Evolutionary conservation across 1,140 invertebrate species (phyloP), one percentile per base, ranked within the genome.

Genomic region (Drosophila littoralis): DNA sequence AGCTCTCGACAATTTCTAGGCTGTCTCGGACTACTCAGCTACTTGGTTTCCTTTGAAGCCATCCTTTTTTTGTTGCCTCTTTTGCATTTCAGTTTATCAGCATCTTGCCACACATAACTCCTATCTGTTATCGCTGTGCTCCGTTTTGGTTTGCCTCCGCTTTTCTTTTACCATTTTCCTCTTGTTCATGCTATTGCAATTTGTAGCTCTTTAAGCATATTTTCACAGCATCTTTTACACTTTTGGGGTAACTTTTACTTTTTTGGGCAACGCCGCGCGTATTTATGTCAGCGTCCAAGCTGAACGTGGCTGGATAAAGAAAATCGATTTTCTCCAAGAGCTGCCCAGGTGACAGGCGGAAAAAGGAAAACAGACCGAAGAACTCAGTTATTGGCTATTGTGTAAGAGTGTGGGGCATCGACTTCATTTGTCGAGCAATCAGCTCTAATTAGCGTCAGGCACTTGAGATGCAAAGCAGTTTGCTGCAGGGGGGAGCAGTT

Each of bases 351-450:
- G 55, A 43, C 36, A 64, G 38, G 22, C 40, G 22, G 48, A 46
- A 36, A 13, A 36, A 36, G 59, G 17, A 32, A 42, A 32, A 15
- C 12, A 17, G 38, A 33, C 28, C n/a, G 38, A 0, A 8, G 7
- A 36, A 12, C n/a, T 1, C 42, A 32, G 38, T 2, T 32, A 35
- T 42, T 43, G 22, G 12, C 10, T 22, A n/a, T 6, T 35, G n/a
- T 54, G 2, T 1, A 10, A 22, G n/a, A 9, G 48, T 9, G 17
- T 63, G 38, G 58, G 33, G 75, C 40, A 76, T 70, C 43, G 51
- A 82, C 67, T 86, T 88, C 75, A 82, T 82, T 86, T 86, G 83
- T 75, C 68, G 48, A 58, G 81, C 81, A 85, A 85, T 85, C 76
- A 79, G 68, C 72, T 82, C 83, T 86, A 86, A 86, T 86, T 86